Base-by-base conservation (phyloP, 2,113 vertebrate species). In the Gallinago jamesoni region DNA sequence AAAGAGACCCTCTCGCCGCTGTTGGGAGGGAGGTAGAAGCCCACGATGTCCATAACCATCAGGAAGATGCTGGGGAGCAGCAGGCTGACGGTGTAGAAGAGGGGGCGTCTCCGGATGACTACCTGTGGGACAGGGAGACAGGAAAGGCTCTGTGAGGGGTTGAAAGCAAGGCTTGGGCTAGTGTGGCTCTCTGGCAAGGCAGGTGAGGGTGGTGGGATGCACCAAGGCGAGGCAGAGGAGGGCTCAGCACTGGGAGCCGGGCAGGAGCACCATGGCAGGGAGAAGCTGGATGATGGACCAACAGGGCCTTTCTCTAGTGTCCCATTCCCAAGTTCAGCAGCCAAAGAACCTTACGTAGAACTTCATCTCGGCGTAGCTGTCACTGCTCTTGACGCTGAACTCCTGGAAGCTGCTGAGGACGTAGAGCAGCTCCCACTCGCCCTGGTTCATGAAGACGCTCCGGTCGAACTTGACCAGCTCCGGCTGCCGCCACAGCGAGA, bases 1-100 rank as follows among this genome's bases (percentile, higher is more conserved):
- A 99, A 99, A 78, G 99, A 99, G 59, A 99, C 99, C 62, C 99
- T 98, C 98, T 99, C 99, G 0, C 99, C 99, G 0, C 99, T 99
- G 97, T 99, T 98, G 0, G 99, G 99, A 7, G 99, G 99, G n/a
- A 99, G 97, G 96, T 99, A 99, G 98, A 99, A 99, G 37, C 99
- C 99, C 93, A 99, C 98, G 0, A 99, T 98, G 96, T 99, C 99
- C 98, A 99, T 99, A 66, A 99, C 95, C 99, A 99, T 99, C 89
- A 99, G 95, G 94, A 99, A 99, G 92, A 99, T 98, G 59, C 99
- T 99, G 95, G 99, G 99, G 68, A 99, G 98, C 77, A 99, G 97
- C 63, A 99, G 98, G 96, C 98, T 99, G 75, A 99, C 99, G 0
- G 98, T 98, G 88, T 99, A 99, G 98, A 99, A 99, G 18, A 99